Evolutionary conservation across 2,113 vertebrate genomes (phyloP).

Genomic region (Tauraco erythrolophus): DNA sequence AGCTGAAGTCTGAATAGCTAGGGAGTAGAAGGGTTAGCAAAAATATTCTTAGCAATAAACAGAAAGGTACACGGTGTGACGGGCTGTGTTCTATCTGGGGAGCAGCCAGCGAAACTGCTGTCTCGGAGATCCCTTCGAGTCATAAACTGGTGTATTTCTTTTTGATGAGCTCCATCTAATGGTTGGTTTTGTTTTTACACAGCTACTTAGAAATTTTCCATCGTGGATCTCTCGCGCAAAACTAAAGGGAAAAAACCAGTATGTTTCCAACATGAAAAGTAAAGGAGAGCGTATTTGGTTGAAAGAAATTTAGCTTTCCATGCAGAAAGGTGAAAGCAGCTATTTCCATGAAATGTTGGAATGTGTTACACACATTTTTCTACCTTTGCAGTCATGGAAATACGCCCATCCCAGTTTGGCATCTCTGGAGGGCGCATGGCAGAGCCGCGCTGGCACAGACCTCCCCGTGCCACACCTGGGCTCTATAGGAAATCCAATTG

Average conservation of each 20-base stretch:
- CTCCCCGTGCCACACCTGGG: accelerated
- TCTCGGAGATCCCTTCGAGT: not conserved
- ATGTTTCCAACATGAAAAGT: accelerated
- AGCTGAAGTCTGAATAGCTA: not conserved
- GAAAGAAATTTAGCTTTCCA: not conserved
- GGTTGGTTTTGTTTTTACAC: slow-evolving; percentile 62
- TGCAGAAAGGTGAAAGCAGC: not conserved
- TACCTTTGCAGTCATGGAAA: not conserved
- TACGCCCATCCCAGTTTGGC: accelerated
- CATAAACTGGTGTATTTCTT: slow-evolving; percentile 12
- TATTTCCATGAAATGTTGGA: not conserved
- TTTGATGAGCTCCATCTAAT: slow-evolving; percentile 77
- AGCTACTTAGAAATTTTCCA: not conserved
- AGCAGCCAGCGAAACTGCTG: not conserved
- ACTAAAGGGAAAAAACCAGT: not conserved
- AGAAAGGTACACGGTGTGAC: accelerated
- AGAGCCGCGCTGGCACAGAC: not conserved
- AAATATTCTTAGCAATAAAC: not conserved
- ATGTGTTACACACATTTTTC: too few relatives aligned
- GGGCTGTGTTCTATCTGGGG: not conserved
- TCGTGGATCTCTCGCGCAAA: not conserved
- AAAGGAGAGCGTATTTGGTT: accelerated
- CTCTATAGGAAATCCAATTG: accelerated
- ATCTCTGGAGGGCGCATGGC: not conserved
- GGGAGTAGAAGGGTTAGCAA: accelerated